phyloP scores from a whole-genome alignment of 2,888 invertebrate genomes.

The Gibbula magus region DNA sequence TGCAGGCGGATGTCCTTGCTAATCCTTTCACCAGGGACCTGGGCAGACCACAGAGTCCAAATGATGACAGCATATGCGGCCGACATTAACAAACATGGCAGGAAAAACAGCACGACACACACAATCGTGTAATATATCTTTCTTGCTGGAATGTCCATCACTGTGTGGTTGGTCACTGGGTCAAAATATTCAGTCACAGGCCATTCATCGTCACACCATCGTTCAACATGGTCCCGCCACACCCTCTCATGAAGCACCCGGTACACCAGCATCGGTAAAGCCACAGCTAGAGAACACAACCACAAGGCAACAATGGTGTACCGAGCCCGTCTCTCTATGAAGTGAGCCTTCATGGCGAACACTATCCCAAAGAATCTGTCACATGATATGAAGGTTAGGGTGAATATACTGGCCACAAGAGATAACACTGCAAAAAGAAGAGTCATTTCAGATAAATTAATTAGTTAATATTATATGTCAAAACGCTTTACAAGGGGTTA shows the following conservation, averaged over 20 bases:
- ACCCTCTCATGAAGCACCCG: constrained; percentile 78
- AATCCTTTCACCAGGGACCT: constrained; percentile 73
- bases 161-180: constrained; percentile 26
- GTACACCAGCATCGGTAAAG: constrained; percentile 76
- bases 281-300: constrained; percentile 81
- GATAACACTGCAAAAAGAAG: constrained; percentile 79
- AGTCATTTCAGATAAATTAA: neutral
- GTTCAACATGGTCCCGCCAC: constrained; percentile 86
- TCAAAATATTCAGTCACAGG: constrained; percentile 46
- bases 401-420: constrained; percentile 85
- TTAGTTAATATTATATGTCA: too few relatives aligned
- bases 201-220: constrained; percentile 82
- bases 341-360: constrained; percentile 82
- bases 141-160: constrained; percentile 73
- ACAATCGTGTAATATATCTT: constrained; percentile 87
- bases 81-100: constrained; percentile 85
- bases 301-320: constrained; percentile 82
- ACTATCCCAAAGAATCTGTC: constrained; percentile 89
- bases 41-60: constrained; percentile 79
- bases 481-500: too few relatives aligned
- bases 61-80: constrained; percentile 85
- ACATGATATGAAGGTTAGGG: constrained; percentile 86
- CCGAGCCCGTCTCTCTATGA: constrained; percentile 81
- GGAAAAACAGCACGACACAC: constrained; percentile 85
- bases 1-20: constrained; percentile 70